A percentile compares a stretch with the other conserved stretches of the same genome.
phyloP scores from a whole-genome alignment of 1,140 invertebrate species.

The Harpegnathos saltator region DNA sequence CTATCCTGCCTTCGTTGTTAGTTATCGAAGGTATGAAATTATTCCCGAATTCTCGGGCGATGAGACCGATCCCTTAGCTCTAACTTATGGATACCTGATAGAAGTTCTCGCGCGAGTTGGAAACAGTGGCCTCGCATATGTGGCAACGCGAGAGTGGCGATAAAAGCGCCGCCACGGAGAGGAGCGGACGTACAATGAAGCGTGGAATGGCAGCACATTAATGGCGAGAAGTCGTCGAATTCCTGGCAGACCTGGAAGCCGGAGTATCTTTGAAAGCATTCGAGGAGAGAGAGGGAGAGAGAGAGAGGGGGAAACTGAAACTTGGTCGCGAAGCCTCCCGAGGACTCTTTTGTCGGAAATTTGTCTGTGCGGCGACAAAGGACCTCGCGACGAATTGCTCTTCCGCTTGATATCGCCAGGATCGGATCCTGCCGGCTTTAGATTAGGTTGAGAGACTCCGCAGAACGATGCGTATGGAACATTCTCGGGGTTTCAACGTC shows the following conservation, averaged over 20 bases:
- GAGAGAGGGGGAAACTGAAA: constrained; percentile 46
- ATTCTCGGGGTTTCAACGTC: constrained; percentile 8
- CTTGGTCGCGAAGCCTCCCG: constrained; percentile 39
- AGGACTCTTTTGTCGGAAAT: constrained; percentile 66
- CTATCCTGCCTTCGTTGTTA: neutral
- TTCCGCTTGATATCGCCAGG: constrained; percentile 48
- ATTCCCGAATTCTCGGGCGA: constrained; percentile 75
- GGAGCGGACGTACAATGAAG: constrained; percentile 78
- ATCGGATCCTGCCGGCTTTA: constrained; percentile 22
- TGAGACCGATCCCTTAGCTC: constrained; percentile 77
- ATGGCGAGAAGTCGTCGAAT: constrained; percentile 79
- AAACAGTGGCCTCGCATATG: constrained; percentile 74
- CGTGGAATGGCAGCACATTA: constrained; percentile 75
- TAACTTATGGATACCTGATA: constrained; percentile 80
- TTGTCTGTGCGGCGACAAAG: constrained; percentile 43
- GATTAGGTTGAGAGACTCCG: neutral
- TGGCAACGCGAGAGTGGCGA: constrained; percentile 42
- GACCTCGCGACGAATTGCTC: constrained; percentile 51
- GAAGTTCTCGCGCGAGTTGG: constrained; percentile 80
- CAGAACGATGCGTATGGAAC: constrained; percentile 30
- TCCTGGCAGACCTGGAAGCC: constrained; percentile 69
- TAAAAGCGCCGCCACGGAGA: constrained; percentile 48
- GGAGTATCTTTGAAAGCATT: constrained; percentile 73
- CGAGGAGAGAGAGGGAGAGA: constrained; percentile 28
- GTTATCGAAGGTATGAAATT: constrained; percentile 63